Percentiles rank a stretch among this genome's conserved stretches.
Conservation (phyloP, 92 coral and sea anemone genomes). For the Diadumene lineata region DNA sequence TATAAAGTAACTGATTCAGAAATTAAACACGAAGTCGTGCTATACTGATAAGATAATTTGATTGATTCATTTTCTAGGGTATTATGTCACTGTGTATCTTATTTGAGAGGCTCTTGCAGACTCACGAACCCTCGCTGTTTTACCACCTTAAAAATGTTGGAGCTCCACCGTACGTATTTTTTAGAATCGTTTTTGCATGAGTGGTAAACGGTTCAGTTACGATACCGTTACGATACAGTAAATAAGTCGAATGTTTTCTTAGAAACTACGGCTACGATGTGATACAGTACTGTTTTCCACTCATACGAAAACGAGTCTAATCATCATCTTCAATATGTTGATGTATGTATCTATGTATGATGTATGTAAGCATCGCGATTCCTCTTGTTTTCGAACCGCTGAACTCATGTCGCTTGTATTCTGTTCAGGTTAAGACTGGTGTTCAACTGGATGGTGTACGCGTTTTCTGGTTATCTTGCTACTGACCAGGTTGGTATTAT, state of each 20-base stretch:
- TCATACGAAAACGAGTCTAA: too few species aligned
- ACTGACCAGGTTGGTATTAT: conserved; percentile 78
- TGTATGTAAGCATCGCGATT: too few species aligned
- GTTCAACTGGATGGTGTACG: conserved; percentile 96
- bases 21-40: too few species aligned
- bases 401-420: not conserved
- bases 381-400: too few species aligned
- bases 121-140: conserved; percentile 87
- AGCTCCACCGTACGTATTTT: conserved; percentile 85
- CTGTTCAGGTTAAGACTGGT: conserved; percentile 54
- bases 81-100: conserved; percentile 80
- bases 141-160: conserved; percentile 92
- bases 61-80: conserved; percentile 53
- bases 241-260: too few species aligned
- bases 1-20: too few species aligned
- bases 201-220: too few species aligned
- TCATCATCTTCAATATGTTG: too few species aligned
- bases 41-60: not conserved
- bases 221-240: too few species aligned
- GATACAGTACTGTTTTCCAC: too few species aligned
- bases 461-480: conserved; percentile 90
- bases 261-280: too few species aligned
- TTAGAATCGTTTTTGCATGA: not conserved
- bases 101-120: conserved; percentile 88
- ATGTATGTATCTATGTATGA: too few species aligned